Evolutionary conservation across 2,113 vertebrate genomes (phyloP).

Genomic region (Galeopterus variegatus): DNA sequence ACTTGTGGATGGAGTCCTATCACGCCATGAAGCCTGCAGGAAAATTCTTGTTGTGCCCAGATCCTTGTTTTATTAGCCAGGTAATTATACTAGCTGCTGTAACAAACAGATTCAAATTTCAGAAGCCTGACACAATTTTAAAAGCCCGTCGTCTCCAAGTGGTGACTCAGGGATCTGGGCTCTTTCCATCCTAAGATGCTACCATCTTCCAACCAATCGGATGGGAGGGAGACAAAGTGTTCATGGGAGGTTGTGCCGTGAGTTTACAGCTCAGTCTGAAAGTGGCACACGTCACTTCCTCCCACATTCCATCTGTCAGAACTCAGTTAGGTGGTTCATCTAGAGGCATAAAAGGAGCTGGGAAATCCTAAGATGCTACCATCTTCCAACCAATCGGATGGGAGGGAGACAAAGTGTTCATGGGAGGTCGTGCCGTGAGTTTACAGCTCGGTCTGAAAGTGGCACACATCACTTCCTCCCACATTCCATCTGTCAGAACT

Average conservation of each 20-base stretch:
- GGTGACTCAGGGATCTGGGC: neutral
- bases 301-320: neutral
- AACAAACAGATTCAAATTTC: neutral
- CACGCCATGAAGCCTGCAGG: neutral
- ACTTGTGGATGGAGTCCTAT: neutral
- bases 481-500: neutral
- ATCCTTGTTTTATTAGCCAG: neutral
- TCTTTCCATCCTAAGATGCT: neutral
- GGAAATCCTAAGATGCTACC: neutral
- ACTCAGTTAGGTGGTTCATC: neutral
- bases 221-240: neutral
- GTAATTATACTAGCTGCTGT: neutral
- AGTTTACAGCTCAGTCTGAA: neutral
- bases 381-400: neutral
- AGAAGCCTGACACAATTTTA: slow-evolving; percentile 23
- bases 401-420: neutral
- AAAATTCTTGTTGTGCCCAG: neutral
- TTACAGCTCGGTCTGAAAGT: neutral
- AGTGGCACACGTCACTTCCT: neutral
- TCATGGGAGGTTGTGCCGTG: neutral
- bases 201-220: neutral
- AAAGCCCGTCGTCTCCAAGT: slow-evolving; percentile 3
- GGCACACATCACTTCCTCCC: neutral
- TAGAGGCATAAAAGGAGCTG: neutral
- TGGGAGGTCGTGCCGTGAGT: neutral